Evolutionary conservation across 23 tunicate species (phyloP), one percentile per base, ranked within the genome.

Genomic region (Aplidium turbinatum): DNA sequence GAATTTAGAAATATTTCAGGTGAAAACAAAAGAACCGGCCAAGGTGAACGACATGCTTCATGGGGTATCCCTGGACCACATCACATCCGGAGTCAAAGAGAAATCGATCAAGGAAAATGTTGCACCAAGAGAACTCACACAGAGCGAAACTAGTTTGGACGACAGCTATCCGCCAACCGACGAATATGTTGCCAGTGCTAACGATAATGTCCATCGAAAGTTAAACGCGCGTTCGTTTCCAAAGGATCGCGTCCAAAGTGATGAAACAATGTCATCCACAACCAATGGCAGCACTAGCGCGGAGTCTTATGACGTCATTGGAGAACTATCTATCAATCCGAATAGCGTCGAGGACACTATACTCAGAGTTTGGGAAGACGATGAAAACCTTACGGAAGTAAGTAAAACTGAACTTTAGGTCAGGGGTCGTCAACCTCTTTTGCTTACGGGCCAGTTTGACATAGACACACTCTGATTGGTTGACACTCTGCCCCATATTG

Each of bases 291-390:
- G 87, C 81, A 84, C 86, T n/a, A 79, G 91, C 38, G 82, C 97
- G 3, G 97, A 81, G 50, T 79, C 86, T 6, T 91, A 80, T 74
- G 97, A 91, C 77, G 89, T 91, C 65, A 78, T 91, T 54, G 91
- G 86, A 25, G 97, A 91, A 35, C 73, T 84, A 50, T 91, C 97
- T 23, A 81, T 79, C 40, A 91, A 81, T 38, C 75, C 97, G 1
- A 84, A 84, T 72, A 84, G 91, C 82, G 97, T 91, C 1, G 97
- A 91, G 48, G 97, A 91, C 18, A 84, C 71, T 72, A 55, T 91
- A 54, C 48, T 73, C 20, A 47, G 97, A 40, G 57, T 91, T 34
- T 73, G 91, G 82, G 80, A 91, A 22, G 54, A 91, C 58, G 97
- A 91, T 47, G 79, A 67, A 21, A 51, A 75, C 31, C 54, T 91